Base-by-base conservation (phyloP, 1,140 invertebrate species). In the Leptopilina clavipes region DNA sequence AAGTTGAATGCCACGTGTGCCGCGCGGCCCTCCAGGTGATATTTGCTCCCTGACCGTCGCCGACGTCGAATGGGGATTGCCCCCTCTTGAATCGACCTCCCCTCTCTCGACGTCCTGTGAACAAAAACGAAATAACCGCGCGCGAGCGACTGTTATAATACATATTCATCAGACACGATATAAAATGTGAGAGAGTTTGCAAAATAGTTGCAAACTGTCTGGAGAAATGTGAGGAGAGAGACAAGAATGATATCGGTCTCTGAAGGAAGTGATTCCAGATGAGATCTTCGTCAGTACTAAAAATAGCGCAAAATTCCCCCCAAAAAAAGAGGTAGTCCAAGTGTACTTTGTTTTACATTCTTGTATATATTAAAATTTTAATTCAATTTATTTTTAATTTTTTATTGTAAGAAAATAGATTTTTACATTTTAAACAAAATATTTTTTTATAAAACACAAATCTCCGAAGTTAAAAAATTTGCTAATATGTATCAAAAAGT, bases 61-160 rank as follows among this genome's bases (percentile, higher is more conserved):
- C 75, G 81, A 76, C 78, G 85, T 79, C 73, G 81, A 74, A 77
- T 76, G 78, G 79, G 25, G 78, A 56, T 79, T 77, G 76, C 79
- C 81, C 79, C 81, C 79, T 79, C 78, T 79, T 40, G 45, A 52
- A 79, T 82, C 73, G 44, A 75, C 70, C 45, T 89, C 87, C 43
- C 88, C 88, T 72, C 87, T 85, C 79, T 90, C 89, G 73, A 89
- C 82, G 82, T 90, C 89, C 89, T 90, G 84, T 12, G 84, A 86
- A 59, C 79, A 70, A 59, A 37, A 44, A 71, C 22, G 22, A 44
- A 73, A 72, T 54, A 73, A 73, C 65, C 19, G 65, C 75, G 52
- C 11, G 11, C 76, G 43, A n/a, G 37, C 2, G 37, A 79, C 77
- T n/a, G 43, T 54, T 74, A 76, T n/a, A n/a, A n/a, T 19, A 65